Percentiles rank a stretch among this genome's conserved stretches.
phyloP scores from a whole-genome alignment of 2,888 invertebrate species.

The Monoplex corrugatus region DNA sequence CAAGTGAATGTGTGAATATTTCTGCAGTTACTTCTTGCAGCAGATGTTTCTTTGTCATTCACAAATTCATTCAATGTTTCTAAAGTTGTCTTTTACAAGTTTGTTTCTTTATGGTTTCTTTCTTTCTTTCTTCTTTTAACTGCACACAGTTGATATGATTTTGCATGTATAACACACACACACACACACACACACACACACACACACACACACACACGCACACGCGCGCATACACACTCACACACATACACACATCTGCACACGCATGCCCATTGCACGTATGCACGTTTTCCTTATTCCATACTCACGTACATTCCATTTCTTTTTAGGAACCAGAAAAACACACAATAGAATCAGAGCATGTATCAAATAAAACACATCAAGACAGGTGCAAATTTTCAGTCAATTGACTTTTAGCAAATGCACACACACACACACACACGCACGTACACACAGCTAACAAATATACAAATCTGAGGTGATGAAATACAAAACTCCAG shows the following conservation, averaged over 20 bases:
- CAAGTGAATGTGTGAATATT: no score
- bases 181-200: background rate
- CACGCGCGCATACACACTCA: background rate
- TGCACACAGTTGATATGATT: no score
- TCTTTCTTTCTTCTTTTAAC: no score
- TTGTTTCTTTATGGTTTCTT: no score
- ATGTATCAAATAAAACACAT: background rate
- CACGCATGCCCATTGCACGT: background rate
- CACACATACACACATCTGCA: background rate
- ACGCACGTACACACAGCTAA: background rate
- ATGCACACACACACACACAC: conserved; percentile 5
- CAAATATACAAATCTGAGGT: background rate
- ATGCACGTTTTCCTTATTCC: background rate
- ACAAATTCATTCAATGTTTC: no score
- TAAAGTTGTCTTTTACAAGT: no score
- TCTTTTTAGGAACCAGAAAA: background rate
- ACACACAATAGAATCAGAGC: background rate
- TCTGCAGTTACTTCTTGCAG: no score
- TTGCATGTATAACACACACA: background rate
- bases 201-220: background rate
- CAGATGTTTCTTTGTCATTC: no score
- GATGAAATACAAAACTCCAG: no score
- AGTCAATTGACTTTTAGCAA: background rate
- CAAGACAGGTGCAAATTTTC: background rate
- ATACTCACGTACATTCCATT: background rate